Evolutionary conservation across 2,797 vertebrate species (phyloP), one percentile per base, ranked within the genome.

Genomic region (Halcyon smyrnensis): DNA sequence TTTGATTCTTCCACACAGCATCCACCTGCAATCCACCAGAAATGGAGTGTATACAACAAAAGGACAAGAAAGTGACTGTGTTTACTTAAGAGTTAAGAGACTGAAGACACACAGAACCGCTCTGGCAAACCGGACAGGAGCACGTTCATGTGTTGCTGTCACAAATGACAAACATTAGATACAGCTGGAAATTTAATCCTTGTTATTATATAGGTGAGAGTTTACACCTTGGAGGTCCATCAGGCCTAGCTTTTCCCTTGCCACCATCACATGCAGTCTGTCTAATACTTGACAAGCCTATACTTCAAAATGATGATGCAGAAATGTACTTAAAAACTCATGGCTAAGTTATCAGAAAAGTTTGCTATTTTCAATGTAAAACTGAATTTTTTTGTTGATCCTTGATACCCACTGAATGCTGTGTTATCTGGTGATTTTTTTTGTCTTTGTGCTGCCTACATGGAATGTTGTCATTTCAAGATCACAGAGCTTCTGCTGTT

Each of bases 171-270:
- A 71, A 92, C 87, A 80, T 16, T 7, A 68, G 62, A 65, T 23
- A 25, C 45, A 0, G 0, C 59, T 82, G 64, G 53, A 77, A 85
- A 54, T 7, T 82, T 67, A 57, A 43, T 3, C n/a, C 24, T 78
- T 0, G 0, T 86, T 78, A 24, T 57, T 88, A 8, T 5, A 27
- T 15, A 15, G 8, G 10, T 2, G 2, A 73, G 43, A 53, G 15
- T 76, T 91, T 56, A 34, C 7, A 45, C 30, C 41, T 23, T 39
- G 64, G 39, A 50, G 21, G 41, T 36, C 80, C 75, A 28, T 32
- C 37, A 54, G 32, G 39, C 19, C 19, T 18, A 7, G 9, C 4
- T 64, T 87, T 56, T 85, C 27, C 14, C 68, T 48, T 90, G 27
- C 39, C 11, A 6, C 30, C 36, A 13, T 62, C 25, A 34, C 60